Percentiles rank a stretch among this genome's conserved stretches.
phyloP scores from a whole-genome alignment of 2,888 invertebrate species.

The Euspilapteryx auroguttella region DNA sequence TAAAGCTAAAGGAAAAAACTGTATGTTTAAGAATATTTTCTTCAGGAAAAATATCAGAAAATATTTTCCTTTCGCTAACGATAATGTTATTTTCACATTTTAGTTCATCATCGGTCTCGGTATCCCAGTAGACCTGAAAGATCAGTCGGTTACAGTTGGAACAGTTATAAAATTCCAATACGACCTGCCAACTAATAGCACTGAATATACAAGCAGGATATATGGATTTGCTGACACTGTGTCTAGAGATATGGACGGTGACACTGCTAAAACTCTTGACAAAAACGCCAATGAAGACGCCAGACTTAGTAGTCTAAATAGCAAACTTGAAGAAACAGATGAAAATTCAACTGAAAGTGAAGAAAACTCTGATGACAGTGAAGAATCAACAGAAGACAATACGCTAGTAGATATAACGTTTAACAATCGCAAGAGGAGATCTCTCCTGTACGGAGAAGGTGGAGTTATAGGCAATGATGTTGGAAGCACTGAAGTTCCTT shows the following conservation, averaged over 20 bases:
- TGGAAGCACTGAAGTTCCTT: conserved; percentile 23
- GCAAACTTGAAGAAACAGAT: not conserved
- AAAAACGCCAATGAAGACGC: not conserved
- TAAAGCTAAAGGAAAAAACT: too few relatives aligned
- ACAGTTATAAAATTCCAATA: conserved; percentile 70
- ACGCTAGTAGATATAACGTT: conserved; percentile 44
- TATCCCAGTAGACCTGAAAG: conserved; percentile 65
- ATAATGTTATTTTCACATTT: too few relatives aligned
- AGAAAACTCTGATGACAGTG: conserved; percentile 2
- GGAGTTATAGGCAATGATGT: conserved; percentile 17
- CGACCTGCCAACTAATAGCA: conserved; percentile 65
- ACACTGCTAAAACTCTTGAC: conserved; percentile 2
- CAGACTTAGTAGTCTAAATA: not conserved
- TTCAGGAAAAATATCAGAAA: too few relatives aligned
- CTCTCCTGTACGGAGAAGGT: conserved; percentile 34
- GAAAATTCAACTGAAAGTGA: not conserved
- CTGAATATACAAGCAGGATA: conserved; percentile 56
- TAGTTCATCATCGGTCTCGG: conserved; percentile 71
- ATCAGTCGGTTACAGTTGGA: conserved; percentile 65
- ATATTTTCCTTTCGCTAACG: too few relatives aligned
- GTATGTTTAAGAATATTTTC: too few relatives aligned
- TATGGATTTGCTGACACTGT: conserved; percentile 42
- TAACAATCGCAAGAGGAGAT: conserved; percentile 28
- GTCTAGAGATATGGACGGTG: conserved; percentile 31
- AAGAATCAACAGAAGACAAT: conserved; percentile 20